Evolutionary conservation across 1,140 invertebrate genomes (phyloP).

Genomic region (Leptopilina clavipes): DNA sequence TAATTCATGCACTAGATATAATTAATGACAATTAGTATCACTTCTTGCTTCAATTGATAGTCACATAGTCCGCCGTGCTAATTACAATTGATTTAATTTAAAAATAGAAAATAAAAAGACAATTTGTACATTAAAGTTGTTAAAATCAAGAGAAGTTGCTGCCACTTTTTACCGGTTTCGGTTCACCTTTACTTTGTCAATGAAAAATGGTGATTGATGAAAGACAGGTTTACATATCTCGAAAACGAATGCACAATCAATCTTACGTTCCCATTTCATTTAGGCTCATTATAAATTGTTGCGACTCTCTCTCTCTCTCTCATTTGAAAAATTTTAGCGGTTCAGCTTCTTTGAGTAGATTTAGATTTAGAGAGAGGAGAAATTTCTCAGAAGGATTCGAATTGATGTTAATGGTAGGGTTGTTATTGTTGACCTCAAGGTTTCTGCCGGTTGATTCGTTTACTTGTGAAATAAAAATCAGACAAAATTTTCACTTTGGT

Average conservation of each 20-base stretch:
- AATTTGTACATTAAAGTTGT: too few relatives aligned
- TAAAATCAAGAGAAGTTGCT: too few relatives aligned
- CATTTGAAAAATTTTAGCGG: background rate
- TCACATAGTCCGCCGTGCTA: too few relatives aligned
- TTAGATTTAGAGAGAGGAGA: background rate
- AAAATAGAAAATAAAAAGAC: too few relatives aligned
- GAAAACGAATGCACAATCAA: background rate
- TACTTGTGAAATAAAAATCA: too few relatives aligned
- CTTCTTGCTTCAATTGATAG: too few relatives aligned
- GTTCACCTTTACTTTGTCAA: background rate
- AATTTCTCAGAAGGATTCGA: background rate
- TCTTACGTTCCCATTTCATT: background rate
- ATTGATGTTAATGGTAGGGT: conserved; percentile 4
- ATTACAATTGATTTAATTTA: too few relatives aligned
- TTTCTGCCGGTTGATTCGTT: background rate
- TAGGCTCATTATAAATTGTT: background rate
- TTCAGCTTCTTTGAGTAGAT: background rate
- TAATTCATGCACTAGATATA: too few relatives aligned
- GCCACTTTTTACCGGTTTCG: too few relatives aligned
- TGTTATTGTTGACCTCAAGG: background rate
- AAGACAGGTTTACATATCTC: background rate
- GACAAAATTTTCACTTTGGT: too few relatives aligned
- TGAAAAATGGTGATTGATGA: conserved; percentile 15
- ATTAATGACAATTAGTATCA: too few relatives aligned
- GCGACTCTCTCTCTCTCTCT: background rate